phyloP scores from a whole-genome alignment of 2,797 vertebrate species.

The Megalops cyprinoides region DNA sequence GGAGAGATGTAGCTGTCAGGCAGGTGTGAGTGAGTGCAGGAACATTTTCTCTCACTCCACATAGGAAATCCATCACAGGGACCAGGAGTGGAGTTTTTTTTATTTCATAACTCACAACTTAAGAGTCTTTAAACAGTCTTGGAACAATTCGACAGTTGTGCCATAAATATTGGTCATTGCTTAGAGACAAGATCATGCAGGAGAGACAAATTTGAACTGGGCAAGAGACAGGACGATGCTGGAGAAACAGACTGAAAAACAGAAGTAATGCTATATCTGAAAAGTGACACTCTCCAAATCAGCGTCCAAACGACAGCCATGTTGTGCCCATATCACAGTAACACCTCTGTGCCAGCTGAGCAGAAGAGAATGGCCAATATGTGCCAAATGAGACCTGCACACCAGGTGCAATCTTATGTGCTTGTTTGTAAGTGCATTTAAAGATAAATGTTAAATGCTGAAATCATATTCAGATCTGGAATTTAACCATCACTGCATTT shows the following conservation, averaged over 20 bases:
- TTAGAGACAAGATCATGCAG: not conserved
- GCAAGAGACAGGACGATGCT: not conserved
- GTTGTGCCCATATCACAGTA: not conserved
- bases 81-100: not conserved
- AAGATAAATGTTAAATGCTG: not conserved
- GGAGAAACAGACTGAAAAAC: not conserved
- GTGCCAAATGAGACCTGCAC: not conserved
- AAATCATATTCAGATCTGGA: not conserved
- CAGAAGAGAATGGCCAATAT: not conserved
- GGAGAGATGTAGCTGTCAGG: not conserved
- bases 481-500: not conserved
- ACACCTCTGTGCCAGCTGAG: not conserved
- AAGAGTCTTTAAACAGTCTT: slow-evolving; percentile 29
- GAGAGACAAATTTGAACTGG: not conserved
- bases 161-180: slow-evolving; percentile 24
- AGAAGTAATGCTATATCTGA: not conserved
- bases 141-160: not conserved
- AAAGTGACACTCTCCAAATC: not conserved
- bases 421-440: too few species aligned
- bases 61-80: not conserved
- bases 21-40: slow-evolving; percentile 12
- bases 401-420: too few species aligned
- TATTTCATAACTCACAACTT: slow-evolving; percentile 18
- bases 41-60: slow-evolving; percentile 9
- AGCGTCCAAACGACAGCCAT: not conserved